Conservation (phyloP, 2,888 invertebrate species). For the Temnothorax ravouxi region DNA sequence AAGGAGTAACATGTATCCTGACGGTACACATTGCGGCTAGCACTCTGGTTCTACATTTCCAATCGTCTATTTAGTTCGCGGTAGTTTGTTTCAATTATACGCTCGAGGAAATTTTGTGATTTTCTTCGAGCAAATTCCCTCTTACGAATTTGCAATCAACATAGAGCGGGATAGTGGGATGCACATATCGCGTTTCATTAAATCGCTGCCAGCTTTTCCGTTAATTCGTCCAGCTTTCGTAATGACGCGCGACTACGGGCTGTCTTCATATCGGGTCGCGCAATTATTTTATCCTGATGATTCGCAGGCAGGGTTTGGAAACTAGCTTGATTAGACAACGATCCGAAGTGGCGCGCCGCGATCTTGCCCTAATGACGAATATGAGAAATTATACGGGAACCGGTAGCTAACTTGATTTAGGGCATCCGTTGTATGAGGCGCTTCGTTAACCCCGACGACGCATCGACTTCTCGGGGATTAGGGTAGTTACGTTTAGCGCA, state of each 20-base stretch:
- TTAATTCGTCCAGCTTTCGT: not conserved
- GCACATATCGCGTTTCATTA: not conserved
- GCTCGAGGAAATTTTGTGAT: conserved; percentile 5
- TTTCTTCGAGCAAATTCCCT: conserved; percentile 1
- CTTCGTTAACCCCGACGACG: conserved; percentile 75
- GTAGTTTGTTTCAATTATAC: conserved; percentile 33
- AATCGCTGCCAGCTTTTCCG: not conserved
- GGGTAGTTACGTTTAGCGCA: conserved; percentile 76
- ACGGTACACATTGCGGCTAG: conserved; percentile 28
- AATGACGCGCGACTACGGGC: conserved; percentile 11
- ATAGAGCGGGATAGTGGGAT: not conserved
- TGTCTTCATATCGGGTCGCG: not conserved
- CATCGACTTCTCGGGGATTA: conserved; percentile 79
- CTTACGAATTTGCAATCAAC: not conserved
- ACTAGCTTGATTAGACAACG: conserved; percentile 41
- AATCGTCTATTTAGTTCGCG: conserved; percentile 36
- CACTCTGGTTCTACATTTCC: conserved; percentile 28
- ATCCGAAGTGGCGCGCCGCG: conserved; percentile 32
- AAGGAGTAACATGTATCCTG: conserved; percentile 48
- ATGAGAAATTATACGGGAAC: conserved; percentile 52
- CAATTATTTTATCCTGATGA: conserved; percentile 53
- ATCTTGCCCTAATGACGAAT: conserved; percentile 46
- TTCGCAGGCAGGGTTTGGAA: conserved; percentile 22
- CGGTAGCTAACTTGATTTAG: conserved; percentile 67
- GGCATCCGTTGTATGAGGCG: conserved; percentile 74